These are phyloP conservation scores for Oncorhynchus kisutch DNA, from an alignment of 2,113 vertebrate species.

Conservation along the genomic window DNA sequence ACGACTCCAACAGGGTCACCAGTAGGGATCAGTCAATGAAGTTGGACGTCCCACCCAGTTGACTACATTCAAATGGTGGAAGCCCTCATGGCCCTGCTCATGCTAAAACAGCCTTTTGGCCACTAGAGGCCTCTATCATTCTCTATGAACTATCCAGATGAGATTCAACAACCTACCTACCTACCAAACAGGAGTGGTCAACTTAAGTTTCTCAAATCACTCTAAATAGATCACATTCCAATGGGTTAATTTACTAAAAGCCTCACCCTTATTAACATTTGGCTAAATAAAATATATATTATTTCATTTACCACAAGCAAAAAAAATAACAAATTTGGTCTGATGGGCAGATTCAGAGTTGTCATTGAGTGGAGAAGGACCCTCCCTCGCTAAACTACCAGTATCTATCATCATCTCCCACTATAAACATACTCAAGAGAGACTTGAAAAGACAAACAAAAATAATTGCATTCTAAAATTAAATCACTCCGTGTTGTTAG, in stretches of 20 bases:
- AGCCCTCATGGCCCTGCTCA: too few relatives aligned
- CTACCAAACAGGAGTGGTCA: slow-evolving; percentile 17
- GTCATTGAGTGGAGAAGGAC: slow-evolving; percentile 2
- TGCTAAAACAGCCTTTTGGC: too few relatives aligned
- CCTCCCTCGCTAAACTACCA: background rate
- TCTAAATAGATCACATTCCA: slow-evolving; percentile 51
- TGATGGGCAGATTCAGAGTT: slow-evolving; percentile 12
- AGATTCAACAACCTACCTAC: slow-evolving; percentile 14
- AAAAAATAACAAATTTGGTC: slow-evolving; percentile 39
- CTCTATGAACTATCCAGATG: slow-evolving; percentile 3
- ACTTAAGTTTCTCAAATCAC: slow-evolving; percentile 42
- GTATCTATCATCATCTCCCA: background rate
- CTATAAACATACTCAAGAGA: background rate
- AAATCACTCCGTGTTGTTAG: slow-evolving; percentile 23
- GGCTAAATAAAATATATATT: slow-evolving; percentile 32
- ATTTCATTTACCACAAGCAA: slow-evolving; percentile 24
- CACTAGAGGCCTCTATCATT: too few relatives aligned
- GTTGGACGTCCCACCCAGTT: too few relatives aligned
- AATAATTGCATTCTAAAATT: background rate
- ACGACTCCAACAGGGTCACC: too few relatives aligned
- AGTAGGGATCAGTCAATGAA: too few relatives aligned
- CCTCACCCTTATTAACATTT: slow-evolving; percentile 35
- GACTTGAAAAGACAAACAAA: background rate
- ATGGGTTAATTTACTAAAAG: background rate
- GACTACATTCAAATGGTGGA: too few relatives aligned